These are phyloP conservation scores for Drosophila ironensis DNA, from an alignment of 1,140 invertebrate species.

Conservation along the genomic window DNA sequence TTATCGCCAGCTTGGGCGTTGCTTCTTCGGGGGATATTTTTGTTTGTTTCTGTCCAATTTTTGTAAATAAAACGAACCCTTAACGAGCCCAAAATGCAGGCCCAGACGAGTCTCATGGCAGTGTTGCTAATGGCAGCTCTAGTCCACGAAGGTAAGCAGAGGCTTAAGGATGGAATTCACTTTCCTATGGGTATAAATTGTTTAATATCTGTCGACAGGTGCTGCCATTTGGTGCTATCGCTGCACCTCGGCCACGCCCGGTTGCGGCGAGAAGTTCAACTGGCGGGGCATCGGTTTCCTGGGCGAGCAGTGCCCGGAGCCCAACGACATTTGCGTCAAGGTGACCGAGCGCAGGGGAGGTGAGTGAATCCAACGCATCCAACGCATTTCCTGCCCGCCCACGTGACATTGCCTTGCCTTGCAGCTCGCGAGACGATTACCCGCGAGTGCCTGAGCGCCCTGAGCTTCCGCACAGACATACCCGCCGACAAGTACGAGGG, in stretches of 20 bases:
- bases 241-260: slow-evolving; percentile 94
- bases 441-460: slow-evolving; percentile 91
- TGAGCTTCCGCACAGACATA: slow-evolving; percentile 91
- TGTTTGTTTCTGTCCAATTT: not conserved
- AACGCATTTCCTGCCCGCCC: not conserved
- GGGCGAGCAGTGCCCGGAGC: slow-evolving; percentile 90
- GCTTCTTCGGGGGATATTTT: slow-evolving; percentile 28
- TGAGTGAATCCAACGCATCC: slow-evolving; percentile 78
- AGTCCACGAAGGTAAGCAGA: slow-evolving; percentile 46
- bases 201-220: slow-evolving; percentile 80
- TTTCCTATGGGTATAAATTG: not conserved
- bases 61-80: slow-evolving; percentile 1
- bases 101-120: slow-evolving; percentile 1
- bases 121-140: slow-evolving; percentile 41
- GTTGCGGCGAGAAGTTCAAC: slow-evolving; percentile 92
- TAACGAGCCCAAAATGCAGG: slow-evolving; percentile 23
- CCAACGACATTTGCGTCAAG: slow-evolving; percentile 95
- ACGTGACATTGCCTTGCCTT: slow-evolving; percentile 58
- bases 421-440: slow-evolving; percentile 91
- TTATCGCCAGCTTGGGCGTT: slow-evolving; percentile 47
- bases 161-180: not conserved
- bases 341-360: slow-evolving; percentile 93
- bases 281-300: slow-evolving; percentile 87
- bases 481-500: slow-evolving; percentile 96
- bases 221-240: slow-evolving; percentile 91